A percentile compares a stretch with the other conserved stretches of the same genome.
phyloP scores from a whole-genome alignment of 2,113 vertebrate species.

The Halichoerus grypus region DNA sequence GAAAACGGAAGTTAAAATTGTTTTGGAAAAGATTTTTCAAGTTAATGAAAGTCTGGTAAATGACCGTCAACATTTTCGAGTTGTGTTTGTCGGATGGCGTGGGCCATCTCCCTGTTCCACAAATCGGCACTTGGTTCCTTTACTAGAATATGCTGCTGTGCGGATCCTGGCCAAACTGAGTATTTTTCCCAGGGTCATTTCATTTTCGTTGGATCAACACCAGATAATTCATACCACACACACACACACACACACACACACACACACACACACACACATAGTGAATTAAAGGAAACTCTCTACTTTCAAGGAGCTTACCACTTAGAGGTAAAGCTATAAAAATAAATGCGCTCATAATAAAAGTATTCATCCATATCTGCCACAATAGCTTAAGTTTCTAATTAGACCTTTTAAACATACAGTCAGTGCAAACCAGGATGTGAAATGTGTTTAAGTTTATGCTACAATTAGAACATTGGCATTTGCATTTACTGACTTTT shows the following conservation, averaged over 20 bases:
- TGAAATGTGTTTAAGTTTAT: conserved; percentile 45
- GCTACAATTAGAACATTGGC: conserved; percentile 67
- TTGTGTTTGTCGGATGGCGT: fast-evolving
- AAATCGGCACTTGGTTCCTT: fast-evolving
- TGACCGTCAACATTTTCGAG: fast-evolving
- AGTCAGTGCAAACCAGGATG: conserved; percentile 45
- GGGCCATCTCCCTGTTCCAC: fast-evolving
- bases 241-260: background rate
- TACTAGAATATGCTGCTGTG: fast-evolving
- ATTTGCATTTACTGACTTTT: conserved; percentile 67
- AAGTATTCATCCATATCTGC: background rate
- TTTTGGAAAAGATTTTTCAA: background rate
- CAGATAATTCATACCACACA: fast-evolving
- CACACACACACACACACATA: background rate
- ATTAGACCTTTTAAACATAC: conserved; percentile 44
- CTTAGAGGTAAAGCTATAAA: background rate
- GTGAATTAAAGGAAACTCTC: background rate
- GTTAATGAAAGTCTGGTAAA: fast-evolving
- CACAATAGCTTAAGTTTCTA: background rate
- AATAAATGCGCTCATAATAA: background rate
- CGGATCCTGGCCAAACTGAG: fast-evolving
- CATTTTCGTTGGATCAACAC: fast-evolving
- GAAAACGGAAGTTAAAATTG: background rate
- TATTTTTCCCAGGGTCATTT: background rate
- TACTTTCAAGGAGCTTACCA: background rate